Evolutionary conservation across 2,888 invertebrate species (phyloP), one percentile per base, ranked within the genome.

Genomic region (Rotaria socialis): DNA sequence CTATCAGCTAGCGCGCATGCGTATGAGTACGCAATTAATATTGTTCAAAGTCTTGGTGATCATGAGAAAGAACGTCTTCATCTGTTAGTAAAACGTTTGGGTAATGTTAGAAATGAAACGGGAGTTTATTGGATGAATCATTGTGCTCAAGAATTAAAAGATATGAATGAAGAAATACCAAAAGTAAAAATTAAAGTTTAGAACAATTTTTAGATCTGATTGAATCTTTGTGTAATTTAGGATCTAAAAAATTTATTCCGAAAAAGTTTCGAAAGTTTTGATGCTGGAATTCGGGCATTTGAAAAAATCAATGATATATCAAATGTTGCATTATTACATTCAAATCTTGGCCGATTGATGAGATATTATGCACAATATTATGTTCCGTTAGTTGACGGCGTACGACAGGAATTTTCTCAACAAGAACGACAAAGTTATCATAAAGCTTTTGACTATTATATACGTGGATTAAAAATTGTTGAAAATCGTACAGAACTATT

Each of bases 101-200:
- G 95, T 8, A 96, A 95, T 88, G 94, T 94, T 75, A 93, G 94
- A 88, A 96, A 96, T 90, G 96, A 96, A 90, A 91, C 96, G 0
- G 96, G 95, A 0, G 94, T 94, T 0, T 93, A 94, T 85, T 94
- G 94, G 89, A 95, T 96, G 94, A 94, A 94, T 90, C 22, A 43
- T 19, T 75, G 75, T 75, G 75, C 41, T 43, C 93, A 94, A 89
- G 95, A 95, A 1, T 93, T 88, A 85, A 87, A 85, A n/a, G 87
- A 87, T 88, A 47, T 58, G 67, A 14, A 43, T 89, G 24, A 67
- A 67, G 67, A 67, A 27, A 16, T 4, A 67, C 3, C 67, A 11
- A 67, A 27, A 35, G 67, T 35, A 35, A 67, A n/a, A 58, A 22
- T 6, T 4, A n/a, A 55, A 55, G 3, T 55, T 50, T 50, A 8